Evolutionary conservation across 1,140 invertebrate species (phyloP).

Genomic region (Meloidogyne hapla): DNA sequence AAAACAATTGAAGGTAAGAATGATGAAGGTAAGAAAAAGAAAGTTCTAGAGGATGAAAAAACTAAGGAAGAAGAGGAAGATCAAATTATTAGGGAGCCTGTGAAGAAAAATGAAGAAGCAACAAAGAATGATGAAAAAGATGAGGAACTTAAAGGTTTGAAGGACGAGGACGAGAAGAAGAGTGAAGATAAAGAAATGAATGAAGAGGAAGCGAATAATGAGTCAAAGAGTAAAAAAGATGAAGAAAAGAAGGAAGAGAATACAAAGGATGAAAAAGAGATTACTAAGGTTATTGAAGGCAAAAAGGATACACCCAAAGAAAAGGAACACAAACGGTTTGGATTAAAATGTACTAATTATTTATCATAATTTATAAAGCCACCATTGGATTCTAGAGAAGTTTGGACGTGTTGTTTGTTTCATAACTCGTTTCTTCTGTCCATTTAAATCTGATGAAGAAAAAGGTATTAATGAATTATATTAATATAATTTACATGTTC

Average conservation of each 20-base stretch:
- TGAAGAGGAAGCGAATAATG: no score
- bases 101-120: neutral
- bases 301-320: neutral
- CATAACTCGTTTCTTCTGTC: neutral
- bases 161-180: neutral
- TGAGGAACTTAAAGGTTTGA: neutral
- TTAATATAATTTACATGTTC: no score
- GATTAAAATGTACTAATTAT: no score
- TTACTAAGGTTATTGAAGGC: no score
- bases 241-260: no score
- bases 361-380: neutral
- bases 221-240: no score
- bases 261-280: no score
- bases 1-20: no score
- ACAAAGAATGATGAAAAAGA: neutral
- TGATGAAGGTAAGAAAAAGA: neutral
- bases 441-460: neutral
- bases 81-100: neutral
- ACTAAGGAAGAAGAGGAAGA: neutral
- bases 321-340: neutral
- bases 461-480: neutral
- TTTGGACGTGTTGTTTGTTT: neutral
- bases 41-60: neutral
- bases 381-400: neutral
- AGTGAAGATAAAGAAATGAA: neutral